phyloP scores from a whole-genome alignment of 2,888 invertebrate genomes.

The Trichopria drosophilae region DNA sequence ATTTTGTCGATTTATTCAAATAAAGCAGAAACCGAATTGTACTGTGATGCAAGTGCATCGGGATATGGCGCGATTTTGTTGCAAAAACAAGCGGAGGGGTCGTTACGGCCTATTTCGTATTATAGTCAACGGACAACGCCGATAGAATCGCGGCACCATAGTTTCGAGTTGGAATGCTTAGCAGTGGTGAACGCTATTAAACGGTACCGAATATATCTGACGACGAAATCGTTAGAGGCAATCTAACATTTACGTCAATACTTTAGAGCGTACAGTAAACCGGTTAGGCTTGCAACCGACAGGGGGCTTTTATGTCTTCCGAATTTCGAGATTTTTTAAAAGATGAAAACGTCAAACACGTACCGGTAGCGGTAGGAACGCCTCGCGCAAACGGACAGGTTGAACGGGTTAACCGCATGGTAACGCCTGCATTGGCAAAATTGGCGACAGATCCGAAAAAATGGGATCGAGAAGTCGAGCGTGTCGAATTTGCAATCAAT shows the following conservation, averaged over 20 bases:
- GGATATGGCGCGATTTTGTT: constrained; percentile 46
- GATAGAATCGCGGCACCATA: constrained; percentile 41
- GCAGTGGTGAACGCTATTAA: constrained; percentile 36
- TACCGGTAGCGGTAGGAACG: constrained; percentile 37
- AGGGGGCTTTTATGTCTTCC: constrained; percentile 40
- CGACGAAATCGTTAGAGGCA: too few relatives aligned
- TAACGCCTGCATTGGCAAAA: constrained; percentile 36
- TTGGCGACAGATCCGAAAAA: constrained; percentile 9
- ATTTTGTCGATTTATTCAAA: constrained; percentile 31
- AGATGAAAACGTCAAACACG: constrained; percentile 29
- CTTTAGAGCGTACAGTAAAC: constrained; percentile 30
- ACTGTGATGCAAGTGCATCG: constrained; percentile 45
- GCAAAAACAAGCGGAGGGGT: constrained; percentile 39
- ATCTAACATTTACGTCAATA: constrained; percentile 25
- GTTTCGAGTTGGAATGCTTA: constrained; percentile 45
- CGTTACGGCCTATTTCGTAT: constrained; percentile 39
- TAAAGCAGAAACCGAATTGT: constrained; percentile 43
- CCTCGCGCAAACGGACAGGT: constrained; percentile 44
- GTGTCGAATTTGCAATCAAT: constrained; percentile 37
- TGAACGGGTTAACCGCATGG: constrained; percentile 29
- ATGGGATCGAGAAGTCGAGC: constrained; percentile 31
- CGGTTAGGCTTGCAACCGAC: constrained; percentile 34
- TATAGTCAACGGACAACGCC: constrained; percentile 42
- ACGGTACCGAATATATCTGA: constrained; percentile 39
- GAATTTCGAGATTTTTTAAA: constrained; percentile 34